Percentiles rank a stretch among this genome's conserved stretches.
phyloP scores from a whole-genome alignment of 2,113 vertebrate genomes.

The Anoplopoma fimbria region DNA sequence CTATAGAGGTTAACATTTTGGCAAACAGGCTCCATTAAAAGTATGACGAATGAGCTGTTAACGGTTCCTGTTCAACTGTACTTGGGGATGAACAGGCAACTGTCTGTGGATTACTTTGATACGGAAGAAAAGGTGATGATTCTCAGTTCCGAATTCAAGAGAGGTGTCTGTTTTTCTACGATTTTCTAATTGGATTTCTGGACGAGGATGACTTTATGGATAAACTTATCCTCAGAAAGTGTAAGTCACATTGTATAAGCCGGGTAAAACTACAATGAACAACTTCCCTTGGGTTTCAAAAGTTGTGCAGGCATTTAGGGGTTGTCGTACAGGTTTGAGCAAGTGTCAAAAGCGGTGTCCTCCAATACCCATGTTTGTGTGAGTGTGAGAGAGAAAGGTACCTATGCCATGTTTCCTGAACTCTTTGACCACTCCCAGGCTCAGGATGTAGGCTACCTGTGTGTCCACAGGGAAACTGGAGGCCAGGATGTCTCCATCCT shows the following conservation, averaged over 20 bases:
- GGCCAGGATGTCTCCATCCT: conserved; percentile 99
- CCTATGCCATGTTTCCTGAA: conserved; percentile 99
- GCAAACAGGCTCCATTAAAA: neutral
- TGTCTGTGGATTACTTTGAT: neutral
- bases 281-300: neutral
- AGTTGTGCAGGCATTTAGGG: neutral
- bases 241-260: neutral
- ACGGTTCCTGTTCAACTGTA: neutral
- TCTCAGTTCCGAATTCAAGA: neutral
- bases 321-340: neutral
- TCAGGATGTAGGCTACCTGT: conserved; percentile 98
- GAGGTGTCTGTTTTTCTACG: neutral
- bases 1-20: neutral
- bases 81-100: neutral
- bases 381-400: conserved; percentile 70
- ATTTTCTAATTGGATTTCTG: neutral
- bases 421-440: conserved; percentile 97
- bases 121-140: neutral
- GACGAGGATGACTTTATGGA: neutral
- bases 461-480: conserved; percentile 97
- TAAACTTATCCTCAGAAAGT: neutral
- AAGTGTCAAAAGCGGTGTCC: neutral
- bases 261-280: too few relatives aligned
- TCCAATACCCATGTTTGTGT: neutral
- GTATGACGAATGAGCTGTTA: neutral